Conservation (phyloP, 2,113 vertebrate species). For the Pleuronectes platessa region DNA sequence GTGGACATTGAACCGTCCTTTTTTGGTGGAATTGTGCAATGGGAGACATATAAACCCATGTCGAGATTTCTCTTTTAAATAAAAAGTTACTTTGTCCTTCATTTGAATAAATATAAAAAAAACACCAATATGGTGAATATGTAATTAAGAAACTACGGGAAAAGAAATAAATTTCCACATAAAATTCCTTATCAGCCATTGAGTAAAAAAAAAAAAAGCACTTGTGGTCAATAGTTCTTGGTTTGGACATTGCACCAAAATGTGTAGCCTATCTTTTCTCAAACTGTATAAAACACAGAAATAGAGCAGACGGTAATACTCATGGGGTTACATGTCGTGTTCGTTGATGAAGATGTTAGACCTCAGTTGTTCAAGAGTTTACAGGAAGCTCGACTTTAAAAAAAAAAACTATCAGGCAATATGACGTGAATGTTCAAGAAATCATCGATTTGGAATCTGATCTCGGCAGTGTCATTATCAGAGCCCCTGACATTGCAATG, state of each 20-base stretch:
- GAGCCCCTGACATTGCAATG: slow-evolving; percentile 24
- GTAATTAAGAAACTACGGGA: slow-evolving; percentile 45
- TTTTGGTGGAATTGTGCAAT: slow-evolving; percentile 65
- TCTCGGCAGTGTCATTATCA: slow-evolving; percentile 17
- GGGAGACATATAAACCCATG: slow-evolving; percentile 52
- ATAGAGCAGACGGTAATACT: slow-evolving; percentile 45
- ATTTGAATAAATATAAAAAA: slow-evolving; percentile 71
- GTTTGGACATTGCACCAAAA: slow-evolving; percentile 43
- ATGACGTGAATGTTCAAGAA: slow-evolving; percentile 7
- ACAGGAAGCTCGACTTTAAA: slow-evolving; percentile 1
- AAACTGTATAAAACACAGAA: slow-evolving; percentile 45
- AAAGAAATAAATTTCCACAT: slow-evolving; percentile 39
- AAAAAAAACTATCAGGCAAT: neutral
- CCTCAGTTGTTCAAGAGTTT: slow-evolving; percentile 17
- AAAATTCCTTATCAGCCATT: slow-evolving; percentile 26
- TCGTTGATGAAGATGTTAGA: slow-evolving; percentile 8
- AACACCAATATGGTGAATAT: slow-evolving; percentile 85
- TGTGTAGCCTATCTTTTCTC: slow-evolving; percentile 15
- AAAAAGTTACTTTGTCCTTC: slow-evolving; percentile 58
- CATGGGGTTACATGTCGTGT: slow-evolving; percentile 10
- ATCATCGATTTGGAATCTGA: slow-evolving; percentile 41
- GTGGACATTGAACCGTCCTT: slow-evolving; percentile 54
- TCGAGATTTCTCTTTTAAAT: slow-evolving; percentile 27
- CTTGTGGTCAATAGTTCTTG: slow-evolving; percentile 21
- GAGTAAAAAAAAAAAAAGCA: slow-evolving; percentile 40